Evolutionary conservation across 2,113 vertebrate genomes (phyloP), one percentile per base, ranked within the genome.

Genomic region (Hystrix brachyura): DNA sequence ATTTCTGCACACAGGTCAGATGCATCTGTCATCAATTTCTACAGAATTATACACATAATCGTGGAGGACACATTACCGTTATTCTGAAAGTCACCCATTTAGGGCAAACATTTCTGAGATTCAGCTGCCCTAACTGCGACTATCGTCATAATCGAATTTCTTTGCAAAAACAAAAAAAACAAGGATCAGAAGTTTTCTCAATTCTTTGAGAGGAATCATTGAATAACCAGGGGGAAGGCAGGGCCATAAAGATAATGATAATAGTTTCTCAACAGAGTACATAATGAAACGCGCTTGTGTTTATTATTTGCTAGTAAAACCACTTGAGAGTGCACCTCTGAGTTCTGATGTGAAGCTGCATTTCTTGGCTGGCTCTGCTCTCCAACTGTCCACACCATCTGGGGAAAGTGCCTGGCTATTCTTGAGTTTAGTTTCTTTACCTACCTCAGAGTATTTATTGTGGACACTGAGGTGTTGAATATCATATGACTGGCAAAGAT

Each of bases 51-150:
- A 17, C 34, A 13, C n/a, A 5, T 92, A n/a, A 84, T 62, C 78
- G 71, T 15, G 79, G 43, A 94, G 88, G 67, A 53, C 1, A 60
- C 34, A 69, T 6, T n/a, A 19, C 38, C 11, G 5, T 83, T 38
- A 14, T 67, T 87, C 25, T 7, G 48, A 55, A 62, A 64, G 69
- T 62, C 95, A 79, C 53, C 91, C 87, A 46, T 60, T 87, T 38
- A 55, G 60, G 59, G 43, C 88, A 96, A 84, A 62, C 34, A 84
- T 62, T 55, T 55, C 34, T 23, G n/a, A 84, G 83, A 32, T 19
- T 55, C 67, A 48, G 74, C 67, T 11, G 18, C 48, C 59, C 51
- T 62, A 62, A 92, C 0, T 34, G 92, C 29, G 69, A 19, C 60
- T 4, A 25, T 64, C 69, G 5, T 32, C 81, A 55, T 48, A 64